Conservation (phyloP, 2,113 vertebrate species). For the Antechinus stuartii region DNA sequence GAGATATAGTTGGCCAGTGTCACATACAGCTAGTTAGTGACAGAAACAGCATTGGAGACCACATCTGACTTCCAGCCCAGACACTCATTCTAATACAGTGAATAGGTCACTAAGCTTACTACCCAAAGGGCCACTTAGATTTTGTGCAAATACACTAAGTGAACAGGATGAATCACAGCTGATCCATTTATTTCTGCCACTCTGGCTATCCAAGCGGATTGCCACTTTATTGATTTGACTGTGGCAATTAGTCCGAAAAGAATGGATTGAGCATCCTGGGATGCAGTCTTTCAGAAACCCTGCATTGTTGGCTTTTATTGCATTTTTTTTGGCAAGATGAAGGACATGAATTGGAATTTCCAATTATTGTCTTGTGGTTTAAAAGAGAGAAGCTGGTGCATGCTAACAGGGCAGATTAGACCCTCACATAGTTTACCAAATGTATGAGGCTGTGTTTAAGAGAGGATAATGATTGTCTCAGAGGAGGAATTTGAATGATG, state of each 20-base stretch:
- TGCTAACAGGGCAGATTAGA: constrained; percentile 76
- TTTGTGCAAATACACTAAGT: background rate
- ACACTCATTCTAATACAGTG: background rate
- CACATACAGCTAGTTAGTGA: background rate
- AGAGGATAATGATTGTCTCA: constrained; percentile 82
- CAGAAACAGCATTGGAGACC: background rate
- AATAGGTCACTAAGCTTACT: background rate
- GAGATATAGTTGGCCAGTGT: background rate
- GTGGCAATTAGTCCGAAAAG: background rate
- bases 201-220: background rate
- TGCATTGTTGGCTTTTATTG: constrained; percentile 44
- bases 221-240: background rate
- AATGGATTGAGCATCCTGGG: background rate
- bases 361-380: constrained; percentile 71
- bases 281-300: constrained; percentile 37
- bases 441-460: constrained; percentile 74
- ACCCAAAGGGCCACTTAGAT: background rate
- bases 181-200: constrained; percentile 27
- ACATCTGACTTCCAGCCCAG: background rate
- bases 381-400: constrained; percentile 73
- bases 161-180: background rate
- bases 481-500: constrained; percentile 81
- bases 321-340: constrained; percentile 38
- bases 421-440: constrained; percentile 73
- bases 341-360: constrained; percentile 50